Percentiles rank a stretch among this genome's conserved stretches.
Conservation (phyloP, 2,797 vertebrate genomes). For the Alfaro cultratus region DNA sequence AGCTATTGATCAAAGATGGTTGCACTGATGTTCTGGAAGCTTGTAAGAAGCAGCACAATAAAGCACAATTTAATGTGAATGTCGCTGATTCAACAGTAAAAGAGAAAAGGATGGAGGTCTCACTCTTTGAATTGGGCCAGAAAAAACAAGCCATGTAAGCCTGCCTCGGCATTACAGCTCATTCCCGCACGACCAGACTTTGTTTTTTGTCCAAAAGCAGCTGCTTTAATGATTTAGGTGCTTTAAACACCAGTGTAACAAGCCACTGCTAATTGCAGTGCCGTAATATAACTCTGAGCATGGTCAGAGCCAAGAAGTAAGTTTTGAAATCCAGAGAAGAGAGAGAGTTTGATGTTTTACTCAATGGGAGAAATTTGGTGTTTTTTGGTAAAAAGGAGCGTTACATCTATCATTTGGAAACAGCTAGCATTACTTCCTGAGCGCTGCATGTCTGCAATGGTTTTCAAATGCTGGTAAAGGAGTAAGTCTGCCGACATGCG, state of each 20-base stretch:
- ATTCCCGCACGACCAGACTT: slow-evolving; percentile 13
- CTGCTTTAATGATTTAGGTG: slow-evolving; percentile 50
- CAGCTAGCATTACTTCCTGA: neutral
- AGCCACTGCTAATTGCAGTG: slow-evolving; percentile 47
- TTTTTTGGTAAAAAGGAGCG: neutral
- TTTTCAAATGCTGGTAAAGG: neutral
- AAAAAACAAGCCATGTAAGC: slow-evolving; percentile 36
- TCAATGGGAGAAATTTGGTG: slow-evolving; percentile 60
- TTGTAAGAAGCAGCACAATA: slow-evolving; percentile 16
- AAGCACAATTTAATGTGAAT: slow-evolving; percentile 15
- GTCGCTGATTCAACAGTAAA: slow-evolving; percentile 12
- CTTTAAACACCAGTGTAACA: slow-evolving; percentile 52
- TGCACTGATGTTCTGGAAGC: slow-evolving; percentile 31
- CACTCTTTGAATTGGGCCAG: slow-evolving; percentile 18
- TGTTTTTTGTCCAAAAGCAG: slow-evolving; percentile 40
- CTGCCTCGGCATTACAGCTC: slow-evolving; percentile 15
- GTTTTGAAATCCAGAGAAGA: slow-evolving; percentile 39
- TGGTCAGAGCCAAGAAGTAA: slow-evolving; percentile 36
- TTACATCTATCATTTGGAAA: neutral
- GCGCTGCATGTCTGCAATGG: neutral
- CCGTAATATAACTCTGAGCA: slow-evolving; percentile 36
- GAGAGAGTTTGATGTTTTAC: slow-evolving; percentile 37
- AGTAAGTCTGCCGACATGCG: neutral
- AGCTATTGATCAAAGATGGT: slow-evolving; percentile 54
- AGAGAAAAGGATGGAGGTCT: slow-evolving; percentile 21